phyloP scores from a whole-genome alignment of 2,888 invertebrate species.

The Hyalella azteca region DNA sequence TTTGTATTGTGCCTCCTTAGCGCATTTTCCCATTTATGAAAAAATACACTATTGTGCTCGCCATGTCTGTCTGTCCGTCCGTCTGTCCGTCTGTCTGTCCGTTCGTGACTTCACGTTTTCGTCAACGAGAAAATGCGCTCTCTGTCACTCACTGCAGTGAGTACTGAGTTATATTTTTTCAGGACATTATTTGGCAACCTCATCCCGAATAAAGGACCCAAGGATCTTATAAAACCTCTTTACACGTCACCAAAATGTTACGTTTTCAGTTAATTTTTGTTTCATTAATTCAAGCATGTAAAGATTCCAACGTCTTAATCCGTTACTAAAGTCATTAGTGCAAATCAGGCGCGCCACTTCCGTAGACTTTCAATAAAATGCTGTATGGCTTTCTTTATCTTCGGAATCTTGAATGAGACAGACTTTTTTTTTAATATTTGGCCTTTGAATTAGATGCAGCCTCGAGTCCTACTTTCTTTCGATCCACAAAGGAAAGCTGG shows the following conservation, averaged over 20 bases:
- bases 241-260: not conserved
- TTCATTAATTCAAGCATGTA: not conserved
- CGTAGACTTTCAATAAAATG: not conserved
- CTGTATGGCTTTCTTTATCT: not conserved
- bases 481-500: not conserved
- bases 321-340: not conserved
- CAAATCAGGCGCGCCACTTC: slow-evolving; percentile 13
- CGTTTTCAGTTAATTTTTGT: not conserved
- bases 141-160: too few species aligned
- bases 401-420: not conserved
- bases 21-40: too few species aligned
- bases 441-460: slow-evolving; percentile 5
- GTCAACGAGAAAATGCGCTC: too few species aligned
- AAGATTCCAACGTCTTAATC: not conserved
- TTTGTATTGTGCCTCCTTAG: too few species aligned
- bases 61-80: too few species aligned
- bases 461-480: not conserved
- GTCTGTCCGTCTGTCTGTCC: too few species aligned
- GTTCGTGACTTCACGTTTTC: too few species aligned
- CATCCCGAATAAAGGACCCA: too few species aligned
- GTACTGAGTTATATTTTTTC: too few species aligned
- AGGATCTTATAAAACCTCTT: not conserved
- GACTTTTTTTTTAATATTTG: not conserved
- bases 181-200: too few species aligned
- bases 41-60: too few species aligned